Base-by-base conservation (phyloP, 2,888 invertebrate genomes). In the Lasioglossum calceatum region DNA sequence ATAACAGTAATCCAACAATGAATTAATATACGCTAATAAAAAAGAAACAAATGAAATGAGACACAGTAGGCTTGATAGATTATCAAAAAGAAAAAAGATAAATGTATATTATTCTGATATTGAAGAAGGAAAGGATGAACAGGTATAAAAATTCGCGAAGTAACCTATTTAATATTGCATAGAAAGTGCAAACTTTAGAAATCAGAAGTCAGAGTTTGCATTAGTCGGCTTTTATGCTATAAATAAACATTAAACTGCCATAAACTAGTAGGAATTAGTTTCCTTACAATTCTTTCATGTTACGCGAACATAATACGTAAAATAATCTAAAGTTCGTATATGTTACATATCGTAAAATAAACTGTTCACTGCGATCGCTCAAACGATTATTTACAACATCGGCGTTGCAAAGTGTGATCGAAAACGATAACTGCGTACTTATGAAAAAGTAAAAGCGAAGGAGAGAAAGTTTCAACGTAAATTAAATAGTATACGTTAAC, bases 401-500 rank as follows among this genome's bases (percentile, higher is more conserved):
- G 42, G n/a, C 4, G 36, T 54, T 36, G 27, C 73, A 75, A 84
- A 64, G 19, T 16, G 16, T 80, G 89, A 89, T 89, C 90, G 78
- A 85, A 88, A 78, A 90, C 89, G 92, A 93, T 91, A 91, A 93
- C 93, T 93, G 92, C 91, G 93, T 85, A 90, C 92, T 93, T 92
- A 91, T 93, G 27, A 87, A 81, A 91, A 89, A 90, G 88, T 90
- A 89, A 87, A 89, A 90, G 88, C 89, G 88, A 86, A 90, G 89
- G 87, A 80, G 72, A 87, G 82, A 86, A 80, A 78, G 87, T 92
- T 84, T 86, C 87, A 91, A 87, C 84, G 89, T 89, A 93, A 90
- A 88, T 87, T 87, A 91, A 91, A 88, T 83, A 87, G 86, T 88
- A 84, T 88, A 91, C 90, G 84, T 87, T 82, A 87, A 86, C 87